Evolutionary conservation across 2,888 invertebrate genomes (phyloP).

Genomic region (Allophyes oxyacanthae): DNA sequence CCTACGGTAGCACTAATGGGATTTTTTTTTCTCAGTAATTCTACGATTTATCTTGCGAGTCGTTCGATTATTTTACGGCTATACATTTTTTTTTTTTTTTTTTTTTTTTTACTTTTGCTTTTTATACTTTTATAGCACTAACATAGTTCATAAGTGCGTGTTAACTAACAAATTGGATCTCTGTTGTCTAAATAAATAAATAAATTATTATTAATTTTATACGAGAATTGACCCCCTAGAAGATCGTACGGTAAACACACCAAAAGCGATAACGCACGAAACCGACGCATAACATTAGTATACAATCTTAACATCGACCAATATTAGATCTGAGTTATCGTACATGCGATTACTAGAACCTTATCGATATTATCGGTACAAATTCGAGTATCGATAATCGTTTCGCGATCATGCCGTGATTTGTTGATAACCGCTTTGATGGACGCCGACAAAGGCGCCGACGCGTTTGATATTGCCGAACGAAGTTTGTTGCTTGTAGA

Average conservation of each 20-base stretch:
- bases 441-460: slow-evolving; percentile 67
- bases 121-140: too few species aligned
- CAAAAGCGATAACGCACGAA: slow-evolving; percentile 49
- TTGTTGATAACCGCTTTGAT: slow-evolving; percentile 62
- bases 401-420: slow-evolving; percentile 62
- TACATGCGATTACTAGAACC: slow-evolving; percentile 52
- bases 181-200: too few species aligned
- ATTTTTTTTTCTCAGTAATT: too few species aligned
- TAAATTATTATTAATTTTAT: too few species aligned
- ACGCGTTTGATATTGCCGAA: slow-evolving; percentile 66
- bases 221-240: not conserved
- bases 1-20: too few species aligned
- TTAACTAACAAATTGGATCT: too few species aligned
- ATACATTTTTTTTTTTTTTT: too few species aligned
- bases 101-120: too few species aligned
- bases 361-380: slow-evolving; percentile 56
- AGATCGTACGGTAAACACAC: slow-evolving; percentile 29
- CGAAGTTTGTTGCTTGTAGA: slow-evolving; percentile 52
- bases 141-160: too few species aligned
- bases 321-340: slow-evolving; percentile 56
- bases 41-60: too few species aligned
- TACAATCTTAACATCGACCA: slow-evolving; percentile 50
- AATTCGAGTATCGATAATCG: slow-evolving; percentile 59
- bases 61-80: too few species aligned
- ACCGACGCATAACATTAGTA: slow-evolving; percentile 39